Percentiles rank a stretch among this genome's conserved stretches.
phyloP scores from a whole-genome alignment of 2,113 vertebrate genomes.

The Gobiocypris rarus region DNA sequence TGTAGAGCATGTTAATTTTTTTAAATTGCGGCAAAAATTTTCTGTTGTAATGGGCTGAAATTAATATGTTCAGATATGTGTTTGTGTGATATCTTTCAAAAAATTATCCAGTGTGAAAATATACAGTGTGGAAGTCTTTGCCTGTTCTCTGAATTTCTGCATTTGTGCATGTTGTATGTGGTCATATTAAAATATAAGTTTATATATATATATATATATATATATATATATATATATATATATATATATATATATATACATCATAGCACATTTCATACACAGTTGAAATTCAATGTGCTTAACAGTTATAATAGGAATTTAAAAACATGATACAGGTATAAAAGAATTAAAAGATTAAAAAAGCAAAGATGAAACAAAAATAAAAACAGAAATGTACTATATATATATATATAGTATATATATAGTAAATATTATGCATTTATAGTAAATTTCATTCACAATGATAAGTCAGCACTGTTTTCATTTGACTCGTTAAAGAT shows the following conservation, averaged over 20 bases:
- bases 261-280: too few species aligned
- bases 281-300: too few species aligned
- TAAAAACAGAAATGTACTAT: too few species aligned
- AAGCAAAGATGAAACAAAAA: too few species aligned
- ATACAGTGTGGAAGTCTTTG: not conserved
- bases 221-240: too few species aligned
- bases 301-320: too few species aligned
- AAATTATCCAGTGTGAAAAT: not conserved
- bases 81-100: not conserved
- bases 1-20: not conserved
- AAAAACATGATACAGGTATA: too few species aligned
- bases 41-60: not conserved
- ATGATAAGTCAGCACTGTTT: not conserved
- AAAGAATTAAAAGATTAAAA: too few species aligned
- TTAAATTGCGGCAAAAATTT: not conserved
- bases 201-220: not conserved
- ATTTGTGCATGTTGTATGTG: not conserved
- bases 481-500: not conserved
- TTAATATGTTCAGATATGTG: not conserved
- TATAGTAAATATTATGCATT: too few species aligned
- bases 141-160: not conserved
- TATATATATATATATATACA: too few species aligned
- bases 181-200: too few species aligned
- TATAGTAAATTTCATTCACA: not conserved
- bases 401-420: too few species aligned